Percentiles rank a stretch among this genome's conserved stretches.
These are phyloP conservation scores for Nesidiocoris tenuis DNA, from an alignment of 2,888 invertebrate species.

Conservation along the genomic window DNA sequence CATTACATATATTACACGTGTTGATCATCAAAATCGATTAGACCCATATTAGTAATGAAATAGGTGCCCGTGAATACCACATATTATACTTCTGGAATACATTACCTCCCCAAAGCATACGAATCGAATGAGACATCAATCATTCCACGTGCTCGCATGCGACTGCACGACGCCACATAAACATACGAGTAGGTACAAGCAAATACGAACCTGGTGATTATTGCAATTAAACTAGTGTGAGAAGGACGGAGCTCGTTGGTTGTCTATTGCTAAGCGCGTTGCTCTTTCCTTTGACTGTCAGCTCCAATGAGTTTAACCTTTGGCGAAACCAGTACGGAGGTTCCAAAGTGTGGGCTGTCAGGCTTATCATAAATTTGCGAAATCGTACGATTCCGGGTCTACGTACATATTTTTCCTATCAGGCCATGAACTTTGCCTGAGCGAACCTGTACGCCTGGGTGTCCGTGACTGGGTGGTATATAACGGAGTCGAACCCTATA, in stretches of 20 bases:
- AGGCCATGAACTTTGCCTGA: constrained; percentile 29
- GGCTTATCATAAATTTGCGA: constrained; percentile 31
- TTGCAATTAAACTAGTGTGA: background rate
- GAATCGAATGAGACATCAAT: too few relatives aligned
- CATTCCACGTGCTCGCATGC: too few relatives aligned
- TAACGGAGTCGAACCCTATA: constrained; percentile 25
- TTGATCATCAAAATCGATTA: too few relatives aligned
- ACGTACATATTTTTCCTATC: constrained; percentile 26
- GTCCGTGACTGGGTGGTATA: constrained; percentile 34
- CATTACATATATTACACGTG: too few relatives aligned
- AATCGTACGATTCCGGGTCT: constrained; percentile 36
- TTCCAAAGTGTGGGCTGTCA: constrained; percentile 37
- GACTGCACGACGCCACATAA: background rate
- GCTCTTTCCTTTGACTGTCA: background rate
- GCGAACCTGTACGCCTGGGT: constrained; percentile 23
- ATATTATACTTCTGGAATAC: too few relatives aligned
- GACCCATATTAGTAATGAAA: too few relatives aligned
- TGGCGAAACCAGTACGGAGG: background rate
- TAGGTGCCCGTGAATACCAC: too few relatives aligned
- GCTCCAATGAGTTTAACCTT: constrained; percentile 34
- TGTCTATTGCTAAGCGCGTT: background rate
- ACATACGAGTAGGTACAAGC: background rate
- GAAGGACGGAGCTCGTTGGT: background rate
- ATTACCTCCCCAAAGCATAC: too few relatives aligned
- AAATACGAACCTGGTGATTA: background rate